Conservation (phyloP, 2,113 vertebrate species). For the Echinops telfairi region DNA sequence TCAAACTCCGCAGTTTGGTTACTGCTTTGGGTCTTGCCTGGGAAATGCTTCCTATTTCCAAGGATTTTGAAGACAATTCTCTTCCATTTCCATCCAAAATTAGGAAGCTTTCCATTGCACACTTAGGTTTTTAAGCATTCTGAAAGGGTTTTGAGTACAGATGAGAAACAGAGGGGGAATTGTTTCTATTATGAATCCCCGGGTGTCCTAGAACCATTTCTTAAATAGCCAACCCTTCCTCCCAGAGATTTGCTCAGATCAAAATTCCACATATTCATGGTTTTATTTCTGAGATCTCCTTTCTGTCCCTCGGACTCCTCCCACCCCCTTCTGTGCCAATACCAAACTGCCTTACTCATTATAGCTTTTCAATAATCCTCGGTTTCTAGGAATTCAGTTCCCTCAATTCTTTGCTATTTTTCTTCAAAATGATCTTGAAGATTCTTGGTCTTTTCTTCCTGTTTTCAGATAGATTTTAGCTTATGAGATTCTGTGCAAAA, state of each 20-base stretch:
- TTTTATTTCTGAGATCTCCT: conserved; percentile 28
- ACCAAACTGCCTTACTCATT: conserved; percentile 18
- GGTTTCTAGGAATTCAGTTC: neutral
- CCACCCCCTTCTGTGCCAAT: neutral
- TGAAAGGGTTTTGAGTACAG: conserved; percentile 5
- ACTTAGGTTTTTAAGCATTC: conserved; percentile 23
- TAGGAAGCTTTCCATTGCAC: conserved; percentile 37
- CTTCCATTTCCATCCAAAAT: conserved; percentile 1
- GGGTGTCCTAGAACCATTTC: neutral
- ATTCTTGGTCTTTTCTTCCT: neutral
- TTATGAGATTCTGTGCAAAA: conserved; percentile 20
- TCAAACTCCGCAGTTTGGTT: conserved; percentile 18
- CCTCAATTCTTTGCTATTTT: neutral
- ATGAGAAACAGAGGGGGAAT: conserved; percentile 36
- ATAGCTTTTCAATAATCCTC: conserved; percentile 39
- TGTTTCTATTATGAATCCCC: conserved; percentile 40
- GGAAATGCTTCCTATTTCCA: conserved; percentile 42
- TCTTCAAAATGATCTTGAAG: conserved; percentile 11
- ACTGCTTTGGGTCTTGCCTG: conserved; percentile 25
- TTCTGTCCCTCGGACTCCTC: conserved; percentile 36
- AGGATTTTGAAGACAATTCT: conserved; percentile 41
- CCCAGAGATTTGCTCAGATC: neutral
- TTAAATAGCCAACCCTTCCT: neutral
- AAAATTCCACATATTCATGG: conserved; percentile 7
- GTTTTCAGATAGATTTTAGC: conserved; percentile 21